phyloP scores from a whole-genome alignment of 2,113 vertebrate species.

The Chrysemys picta region DNA sequence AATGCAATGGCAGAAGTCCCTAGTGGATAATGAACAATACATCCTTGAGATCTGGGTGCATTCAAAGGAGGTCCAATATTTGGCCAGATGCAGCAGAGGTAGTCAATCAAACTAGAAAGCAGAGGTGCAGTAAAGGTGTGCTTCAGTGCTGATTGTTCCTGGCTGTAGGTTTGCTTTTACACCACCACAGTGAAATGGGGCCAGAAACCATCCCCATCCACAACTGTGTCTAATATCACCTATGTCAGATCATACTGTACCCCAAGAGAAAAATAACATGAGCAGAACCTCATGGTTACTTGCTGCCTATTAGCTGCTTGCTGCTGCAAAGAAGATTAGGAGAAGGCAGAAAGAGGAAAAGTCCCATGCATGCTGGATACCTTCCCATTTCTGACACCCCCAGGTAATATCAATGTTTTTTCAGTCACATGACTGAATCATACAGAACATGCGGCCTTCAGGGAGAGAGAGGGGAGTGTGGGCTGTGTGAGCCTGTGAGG shows the following conservation, averaged over 20 bases:
- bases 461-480: not conserved
- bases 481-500: not conserved
- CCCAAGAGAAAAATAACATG: not conserved
- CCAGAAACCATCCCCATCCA: conserved; percentile 47
- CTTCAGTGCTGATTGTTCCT: conserved; percentile 4
- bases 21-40: not conserved
- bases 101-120: not conserved
- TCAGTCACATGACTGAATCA: rapidly evolving
- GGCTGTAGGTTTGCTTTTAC: conserved; percentile 31
- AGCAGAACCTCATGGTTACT: not conserved
- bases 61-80: not conserved
- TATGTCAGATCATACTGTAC: conserved; percentile 24
- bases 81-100: not conserved
- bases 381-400: not conserved
- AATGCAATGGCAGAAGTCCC: not conserved
- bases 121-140: not conserved
- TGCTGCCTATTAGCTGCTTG: conserved; percentile 31
- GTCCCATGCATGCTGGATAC: not conserved
- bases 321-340: not conserved
- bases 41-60: not conserved
- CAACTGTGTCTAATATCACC: conserved; percentile 35
- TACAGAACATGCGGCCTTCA: not conserved
- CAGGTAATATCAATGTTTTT: not conserved
- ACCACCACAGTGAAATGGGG: conserved; percentile 33
- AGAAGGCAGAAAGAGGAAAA: not conserved